Evolutionary conservation across 2,888 invertebrate species (phyloP).

Genomic region (Cyclophora albipunctata): DNA sequence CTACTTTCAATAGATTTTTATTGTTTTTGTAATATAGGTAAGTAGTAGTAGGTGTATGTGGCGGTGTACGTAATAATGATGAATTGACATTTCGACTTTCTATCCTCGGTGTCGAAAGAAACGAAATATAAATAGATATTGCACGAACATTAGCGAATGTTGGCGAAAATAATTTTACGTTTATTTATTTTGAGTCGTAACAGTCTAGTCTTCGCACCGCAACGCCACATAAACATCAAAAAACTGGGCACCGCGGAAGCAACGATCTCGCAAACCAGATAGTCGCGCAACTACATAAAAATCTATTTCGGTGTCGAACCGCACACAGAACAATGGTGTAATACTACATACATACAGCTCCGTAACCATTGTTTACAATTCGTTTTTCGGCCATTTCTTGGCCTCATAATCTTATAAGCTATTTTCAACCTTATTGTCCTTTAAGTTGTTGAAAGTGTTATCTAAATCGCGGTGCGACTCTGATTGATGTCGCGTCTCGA

Average conservation of each 20-base stretch:
- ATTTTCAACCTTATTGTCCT: neutral
- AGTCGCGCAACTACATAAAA: constrained; percentile 16
- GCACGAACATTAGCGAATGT: too few species aligned
- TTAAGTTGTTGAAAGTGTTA: too few species aligned
- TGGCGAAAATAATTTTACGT: too few species aligned
- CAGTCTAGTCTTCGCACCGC: constrained; percentile 3
- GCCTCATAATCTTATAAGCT: constrained; percentile 6
- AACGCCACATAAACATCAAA: constrained; percentile 18
- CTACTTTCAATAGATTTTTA: too few species aligned
- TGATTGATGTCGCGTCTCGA: constrained; percentile 14
- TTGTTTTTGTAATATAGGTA: too few species aligned
- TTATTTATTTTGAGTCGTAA: too few species aligned
- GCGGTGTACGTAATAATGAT: too few species aligned
- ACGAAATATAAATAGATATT: too few species aligned
- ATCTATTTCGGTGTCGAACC: constrained; percentile 13
- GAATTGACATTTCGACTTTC: too few species aligned
- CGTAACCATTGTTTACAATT: constrained; percentile 5
- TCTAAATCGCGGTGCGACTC: constrained; percentile 2
- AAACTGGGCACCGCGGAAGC: constrained; percentile 9
- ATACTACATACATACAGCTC: constrained; percentile 3
- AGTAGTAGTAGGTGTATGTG: too few species aligned
- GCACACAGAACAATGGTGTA: constrained; percentile 14
- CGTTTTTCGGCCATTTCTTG: constrained; percentile 10
- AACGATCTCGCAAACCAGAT: constrained; percentile 15
- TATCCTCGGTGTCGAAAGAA: too few species aligned